Evolutionary conservation across 2,113 vertebrate species (phyloP).

Genomic region (Tiliqua scincoides): DNA sequence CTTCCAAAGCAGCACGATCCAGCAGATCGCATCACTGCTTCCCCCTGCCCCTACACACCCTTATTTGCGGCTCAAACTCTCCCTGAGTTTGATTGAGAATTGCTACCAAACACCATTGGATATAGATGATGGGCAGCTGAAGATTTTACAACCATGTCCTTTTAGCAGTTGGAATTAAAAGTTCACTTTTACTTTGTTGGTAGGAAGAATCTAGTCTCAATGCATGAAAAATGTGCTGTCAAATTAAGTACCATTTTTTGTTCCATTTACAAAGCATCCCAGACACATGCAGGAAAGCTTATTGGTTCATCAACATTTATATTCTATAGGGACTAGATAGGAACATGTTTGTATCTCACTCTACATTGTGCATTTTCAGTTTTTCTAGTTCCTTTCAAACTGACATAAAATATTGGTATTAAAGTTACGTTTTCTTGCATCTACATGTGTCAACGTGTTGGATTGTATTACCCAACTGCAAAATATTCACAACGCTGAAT

Average conservation of each 20-base stretch:
- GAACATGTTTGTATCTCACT: constrained; percentile 46
- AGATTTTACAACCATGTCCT: not conserved
- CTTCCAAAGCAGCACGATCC: too few species aligned
- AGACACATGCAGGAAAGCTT: constrained; percentile 33
- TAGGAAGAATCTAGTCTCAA: constrained; percentile 48
- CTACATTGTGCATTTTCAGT: not conserved
- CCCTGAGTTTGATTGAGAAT: too few species aligned
- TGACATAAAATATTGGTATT: constrained; percentile 9
- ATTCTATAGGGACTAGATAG: constrained; percentile 23
- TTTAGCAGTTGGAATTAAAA: not conserved
- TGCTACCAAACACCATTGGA: too few species aligned
- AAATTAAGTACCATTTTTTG: constrained; percentile 31
- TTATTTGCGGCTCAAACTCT: too few species aligned
- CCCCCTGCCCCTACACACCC: too few species aligned
- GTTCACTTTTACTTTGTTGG: constrained; percentile 48
- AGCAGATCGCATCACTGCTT: too few species aligned
- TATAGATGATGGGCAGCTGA: not conserved
- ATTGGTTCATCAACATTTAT: constrained; percentile 7
- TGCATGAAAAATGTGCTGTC: constrained; percentile 17
- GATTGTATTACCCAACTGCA: constrained; percentile 29
- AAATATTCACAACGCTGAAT: not conserved
- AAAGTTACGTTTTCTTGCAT: constrained; percentile 20
- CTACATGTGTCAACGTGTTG: not conserved
- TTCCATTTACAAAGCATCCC: constrained; percentile 35
- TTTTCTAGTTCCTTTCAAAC: constrained; percentile 13